Evolutionary conservation across 2,113 vertebrate species (phyloP).

Genomic region (Ciconia stormi): DNA sequence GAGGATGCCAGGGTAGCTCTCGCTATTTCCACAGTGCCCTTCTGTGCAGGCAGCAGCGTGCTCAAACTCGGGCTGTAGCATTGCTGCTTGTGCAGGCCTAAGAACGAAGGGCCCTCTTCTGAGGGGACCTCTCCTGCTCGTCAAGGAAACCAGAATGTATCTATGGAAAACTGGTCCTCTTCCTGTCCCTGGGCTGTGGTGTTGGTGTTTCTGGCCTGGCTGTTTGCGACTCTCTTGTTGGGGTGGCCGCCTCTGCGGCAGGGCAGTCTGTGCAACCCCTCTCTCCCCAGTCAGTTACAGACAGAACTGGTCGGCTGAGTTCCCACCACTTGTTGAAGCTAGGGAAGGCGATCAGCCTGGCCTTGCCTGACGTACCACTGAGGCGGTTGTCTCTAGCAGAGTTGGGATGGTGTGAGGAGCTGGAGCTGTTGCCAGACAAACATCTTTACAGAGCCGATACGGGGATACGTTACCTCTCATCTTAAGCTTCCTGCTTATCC

Average conservation of each 20-base stretch:
- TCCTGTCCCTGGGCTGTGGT: not conserved
- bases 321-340: not conserved
- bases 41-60: not conserved
- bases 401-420: not conserved
- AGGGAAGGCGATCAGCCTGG: not conserved
- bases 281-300: not conserved
- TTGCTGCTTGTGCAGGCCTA: not conserved
- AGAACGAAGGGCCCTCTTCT: not conserved
- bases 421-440: not conserved
- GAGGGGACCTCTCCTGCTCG: not conserved
- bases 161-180: not conserved
- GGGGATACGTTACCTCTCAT: not conserved
- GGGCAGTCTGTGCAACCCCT: not conserved
- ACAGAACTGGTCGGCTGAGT: not conserved
- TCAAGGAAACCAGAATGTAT: not conserved
- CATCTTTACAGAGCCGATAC: not conserved
- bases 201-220: not conserved
- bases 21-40: not conserved
- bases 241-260: fast-evolving
- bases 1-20: not conserved
- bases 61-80: not conserved
- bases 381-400: not conserved
- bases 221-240: not conserved
- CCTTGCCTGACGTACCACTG: fast-evolving
- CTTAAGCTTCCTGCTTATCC: not conserved